These are phyloP conservation scores for Andricus grossulariae DNA, from an alignment of 1,140 invertebrate genomes.

Conservation along the genomic window DNA sequence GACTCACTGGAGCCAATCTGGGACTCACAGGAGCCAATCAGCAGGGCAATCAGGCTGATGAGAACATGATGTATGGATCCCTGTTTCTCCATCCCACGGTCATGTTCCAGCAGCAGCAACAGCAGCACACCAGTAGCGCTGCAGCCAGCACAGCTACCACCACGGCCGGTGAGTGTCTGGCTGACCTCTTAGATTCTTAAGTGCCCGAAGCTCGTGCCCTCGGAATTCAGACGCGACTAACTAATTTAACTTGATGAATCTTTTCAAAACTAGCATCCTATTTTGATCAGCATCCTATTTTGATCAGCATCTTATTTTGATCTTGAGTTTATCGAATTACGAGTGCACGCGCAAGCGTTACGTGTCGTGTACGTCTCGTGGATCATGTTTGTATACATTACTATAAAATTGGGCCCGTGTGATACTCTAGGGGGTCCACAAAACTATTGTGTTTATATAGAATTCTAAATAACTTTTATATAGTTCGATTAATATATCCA, in stretches of 20 bases:
- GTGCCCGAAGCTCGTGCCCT: conserved; percentile 45
- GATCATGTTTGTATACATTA: conserved; percentile 50
- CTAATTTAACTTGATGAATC: background rate
- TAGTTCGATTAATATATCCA: conserved; percentile 71
- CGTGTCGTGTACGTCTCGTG: conserved; percentile 49
- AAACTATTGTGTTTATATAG: conserved; percentile 55
- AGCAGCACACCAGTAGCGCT: conserved; percentile 62
- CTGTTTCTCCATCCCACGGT: conserved; percentile 75
- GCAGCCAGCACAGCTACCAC: conserved; percentile 69
- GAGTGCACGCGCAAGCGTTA: conserved; percentile 49
- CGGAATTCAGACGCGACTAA: conserved; percentile 41
- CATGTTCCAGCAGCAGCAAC: conserved; percentile 72
- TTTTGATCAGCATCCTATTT: background rate
- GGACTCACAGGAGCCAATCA: conserved; percentile 48
- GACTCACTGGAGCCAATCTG: conserved; percentile 52
- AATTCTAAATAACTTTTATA: conserved; percentile 55
- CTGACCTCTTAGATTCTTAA: conserved; percentile 74
- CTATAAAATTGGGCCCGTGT: conserved; percentile 68
- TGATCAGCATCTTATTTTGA: conserved; percentile 2
- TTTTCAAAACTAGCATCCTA: background rate
- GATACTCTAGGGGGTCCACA: conserved; percentile 72
- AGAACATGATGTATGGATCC: conserved; percentile 75
- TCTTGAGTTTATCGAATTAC: conserved; percentile 39
- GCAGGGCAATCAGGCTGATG: conserved; percentile 62
- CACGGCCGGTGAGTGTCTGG: conserved; percentile 75